Evolutionary conservation across 1,140 invertebrate genomes (phyloP).

Genomic region (Rhynchophorus ferrugineus): DNA sequence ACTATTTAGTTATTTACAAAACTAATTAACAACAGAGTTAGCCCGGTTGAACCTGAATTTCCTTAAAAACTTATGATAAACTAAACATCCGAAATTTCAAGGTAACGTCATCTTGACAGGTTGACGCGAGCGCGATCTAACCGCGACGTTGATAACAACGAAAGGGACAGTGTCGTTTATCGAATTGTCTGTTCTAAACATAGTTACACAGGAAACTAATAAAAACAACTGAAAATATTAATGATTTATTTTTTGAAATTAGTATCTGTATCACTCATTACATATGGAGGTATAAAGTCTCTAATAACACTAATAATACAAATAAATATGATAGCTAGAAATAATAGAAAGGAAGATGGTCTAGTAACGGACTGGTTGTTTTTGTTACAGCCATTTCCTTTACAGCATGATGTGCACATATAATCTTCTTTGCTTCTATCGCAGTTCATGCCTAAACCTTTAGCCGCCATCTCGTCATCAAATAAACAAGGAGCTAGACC

Average conservation of each 20-base stretch:
- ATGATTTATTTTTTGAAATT: slow-evolving; percentile 9
- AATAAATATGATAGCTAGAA: slow-evolving; percentile 4
- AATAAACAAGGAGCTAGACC: slow-evolving; percentile 47
- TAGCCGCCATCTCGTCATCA: slow-evolving; percentile 39
- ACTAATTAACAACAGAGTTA: too few relatives aligned
- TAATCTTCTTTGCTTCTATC: slow-evolving; percentile 41
- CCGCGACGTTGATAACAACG: too few relatives aligned
- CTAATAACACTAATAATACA: slow-evolving; percentile 11
- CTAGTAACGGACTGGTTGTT: slow-evolving; percentile 5
- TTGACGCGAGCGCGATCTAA: too few relatives aligned
- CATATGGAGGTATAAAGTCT: slow-evolving; percentile 17
- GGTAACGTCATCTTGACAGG: background rate
- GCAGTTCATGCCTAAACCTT: slow-evolving; percentile 42
- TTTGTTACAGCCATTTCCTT: slow-evolving; percentile 40
- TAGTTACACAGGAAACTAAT: background rate
- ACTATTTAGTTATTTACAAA: background rate
- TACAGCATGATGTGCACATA: slow-evolving; percentile 42
- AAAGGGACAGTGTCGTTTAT: too few relatives aligned
- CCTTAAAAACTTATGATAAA: background rate
- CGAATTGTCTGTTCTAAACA: too few relatives aligned
- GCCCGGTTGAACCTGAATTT: background rate
- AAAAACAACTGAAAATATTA: background rate
- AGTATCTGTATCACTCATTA: background rate
- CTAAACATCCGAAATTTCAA: background rate
- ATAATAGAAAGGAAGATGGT: background rate